Conservation (phyloP, 2,113 vertebrate genomes). For the Colossoma macropomum region DNA sequence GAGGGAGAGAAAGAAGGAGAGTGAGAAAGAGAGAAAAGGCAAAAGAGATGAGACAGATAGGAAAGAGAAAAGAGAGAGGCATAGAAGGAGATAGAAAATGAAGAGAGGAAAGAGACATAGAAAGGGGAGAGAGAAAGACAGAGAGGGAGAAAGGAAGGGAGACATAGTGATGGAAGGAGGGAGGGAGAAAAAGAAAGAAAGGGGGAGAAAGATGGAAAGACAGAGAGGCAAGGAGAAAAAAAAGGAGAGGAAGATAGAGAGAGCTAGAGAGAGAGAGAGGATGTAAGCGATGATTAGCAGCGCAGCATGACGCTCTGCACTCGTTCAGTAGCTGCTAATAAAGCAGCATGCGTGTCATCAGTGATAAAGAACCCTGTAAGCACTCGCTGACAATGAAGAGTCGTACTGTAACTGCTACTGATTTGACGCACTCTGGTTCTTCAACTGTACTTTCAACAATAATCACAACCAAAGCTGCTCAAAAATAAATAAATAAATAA, state of each 20-base stretch:
- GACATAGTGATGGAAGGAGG: constrained; percentile 10
- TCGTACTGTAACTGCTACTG: not conserved
- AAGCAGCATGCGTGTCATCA: constrained; percentile 56
- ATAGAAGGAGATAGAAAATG: constrained; percentile 50
- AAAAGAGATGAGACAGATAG: constrained; percentile 17
- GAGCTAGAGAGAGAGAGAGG: constrained; percentile 17
- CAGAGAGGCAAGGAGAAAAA: constrained; percentile 56
- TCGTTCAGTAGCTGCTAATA: constrained; percentile 59
- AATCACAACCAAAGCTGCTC: constrained; percentile 9
- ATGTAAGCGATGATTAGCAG: constrained; percentile 70
- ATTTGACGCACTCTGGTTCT: not conserved
- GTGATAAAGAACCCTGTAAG: constrained; percentile 42
- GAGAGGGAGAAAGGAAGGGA: constrained; percentile 24
- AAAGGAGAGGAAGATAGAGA: not conserved
- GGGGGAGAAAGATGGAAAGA: not conserved
- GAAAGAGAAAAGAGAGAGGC: not conserved
- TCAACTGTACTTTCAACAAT: not conserved
- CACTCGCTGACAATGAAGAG: constrained; percentile 32
- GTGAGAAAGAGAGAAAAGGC: not conserved
- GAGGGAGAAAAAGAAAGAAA: constrained; percentile 18
- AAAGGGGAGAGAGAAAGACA: not conserved
- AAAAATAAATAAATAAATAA: no score
- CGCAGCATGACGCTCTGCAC: constrained; percentile 65
- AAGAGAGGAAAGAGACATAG: constrained; percentile 23
- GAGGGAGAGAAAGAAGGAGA: not conserved